Conservation (phyloP, 2,797 vertebrate genomes). For the Crypturellus tataupa region DNA sequence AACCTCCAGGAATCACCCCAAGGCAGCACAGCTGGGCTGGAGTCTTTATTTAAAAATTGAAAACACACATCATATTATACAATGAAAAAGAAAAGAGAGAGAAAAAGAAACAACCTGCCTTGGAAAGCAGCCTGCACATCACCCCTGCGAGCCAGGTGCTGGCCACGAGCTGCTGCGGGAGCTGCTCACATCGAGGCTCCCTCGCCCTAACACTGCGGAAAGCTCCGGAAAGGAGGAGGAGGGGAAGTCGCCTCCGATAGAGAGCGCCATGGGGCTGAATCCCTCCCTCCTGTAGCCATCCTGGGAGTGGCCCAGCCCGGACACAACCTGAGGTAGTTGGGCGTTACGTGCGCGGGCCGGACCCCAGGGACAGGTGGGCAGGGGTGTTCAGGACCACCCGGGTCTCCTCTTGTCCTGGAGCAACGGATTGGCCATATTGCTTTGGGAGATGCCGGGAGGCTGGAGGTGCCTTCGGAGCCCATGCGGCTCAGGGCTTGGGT, state of each 20-base stretch:
- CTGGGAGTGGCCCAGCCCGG: neutral
- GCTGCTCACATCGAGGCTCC: neutral
- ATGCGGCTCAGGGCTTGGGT: fast-evolving
- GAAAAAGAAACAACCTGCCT: neutral
- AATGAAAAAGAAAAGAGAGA: slow-evolving; percentile 34
- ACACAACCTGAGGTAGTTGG: slow-evolving; percentile 82
- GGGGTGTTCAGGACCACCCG: neutral
- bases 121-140: neutral
- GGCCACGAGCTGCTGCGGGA: slow-evolving; percentile 2
- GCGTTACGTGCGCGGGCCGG: neutral
- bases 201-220: neutral
- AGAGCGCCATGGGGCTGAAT: neutral
- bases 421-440: neutral
- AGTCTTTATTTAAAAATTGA: slow-evolving; percentile 83
- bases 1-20: neutral
- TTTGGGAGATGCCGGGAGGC: neutral
- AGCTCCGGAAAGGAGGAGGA: slow-evolving; percentile 33
- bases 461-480: neutral
- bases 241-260: neutral
- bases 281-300: neutral
- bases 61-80: slow-evolving; percentile 72
- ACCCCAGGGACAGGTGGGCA: neutral
- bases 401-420: neutral
- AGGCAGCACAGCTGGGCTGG: slow-evolving; percentile 37
- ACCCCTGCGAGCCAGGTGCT: slow-evolving; percentile 30